A percentile compares a stretch with the other conserved stretches of the same genome.
These are phyloP conservation scores for Hyposoter dolosus DNA, from an alignment of 2,888 invertebrate genomes.

Conservation along the genomic window DNA sequence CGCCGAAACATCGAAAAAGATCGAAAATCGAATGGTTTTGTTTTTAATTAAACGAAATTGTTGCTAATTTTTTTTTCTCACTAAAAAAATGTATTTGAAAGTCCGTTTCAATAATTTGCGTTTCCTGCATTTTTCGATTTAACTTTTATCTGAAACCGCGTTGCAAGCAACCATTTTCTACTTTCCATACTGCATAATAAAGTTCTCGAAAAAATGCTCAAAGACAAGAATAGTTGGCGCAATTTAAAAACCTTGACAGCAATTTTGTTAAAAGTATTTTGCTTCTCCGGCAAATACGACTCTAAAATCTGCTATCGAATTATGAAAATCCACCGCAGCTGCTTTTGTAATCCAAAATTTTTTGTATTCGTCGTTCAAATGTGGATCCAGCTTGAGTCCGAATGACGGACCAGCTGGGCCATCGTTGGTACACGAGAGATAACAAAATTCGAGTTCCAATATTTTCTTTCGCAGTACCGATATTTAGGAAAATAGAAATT, in stretches of 20 bases:
- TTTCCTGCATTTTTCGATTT: not conserved
- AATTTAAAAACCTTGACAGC: not conserved
- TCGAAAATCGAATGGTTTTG: not conserved
- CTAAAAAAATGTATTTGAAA: not conserved
- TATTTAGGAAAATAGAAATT: not conserved
- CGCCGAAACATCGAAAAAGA: not conserved
- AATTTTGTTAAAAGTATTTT: not conserved
- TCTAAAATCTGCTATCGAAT: not conserved
- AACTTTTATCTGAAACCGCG: not conserved
- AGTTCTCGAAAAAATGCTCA: not conserved
- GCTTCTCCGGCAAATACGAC: not conserved
- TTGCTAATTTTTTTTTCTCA: not conserved
- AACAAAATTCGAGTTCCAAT: not conserved
- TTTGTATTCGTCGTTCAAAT: not conserved
- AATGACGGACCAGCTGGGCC: not conserved
- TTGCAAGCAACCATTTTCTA: too few relatives aligned
- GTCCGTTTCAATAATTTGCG: not conserved
- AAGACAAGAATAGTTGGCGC: not conserved
- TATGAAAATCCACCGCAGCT: not conserved
- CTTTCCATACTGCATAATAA: too few relatives aligned
- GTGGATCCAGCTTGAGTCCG: not conserved
- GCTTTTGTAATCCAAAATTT: not conserved
- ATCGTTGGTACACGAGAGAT: not conserved
- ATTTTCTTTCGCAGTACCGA: not conserved
- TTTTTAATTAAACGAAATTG: not conserved